A percentile compares a stretch with the other conserved stretches of the same genome.
Conservation (phyloP, 2,888 invertebrate genomes). For the Limnephilus rhombicus region DNA sequence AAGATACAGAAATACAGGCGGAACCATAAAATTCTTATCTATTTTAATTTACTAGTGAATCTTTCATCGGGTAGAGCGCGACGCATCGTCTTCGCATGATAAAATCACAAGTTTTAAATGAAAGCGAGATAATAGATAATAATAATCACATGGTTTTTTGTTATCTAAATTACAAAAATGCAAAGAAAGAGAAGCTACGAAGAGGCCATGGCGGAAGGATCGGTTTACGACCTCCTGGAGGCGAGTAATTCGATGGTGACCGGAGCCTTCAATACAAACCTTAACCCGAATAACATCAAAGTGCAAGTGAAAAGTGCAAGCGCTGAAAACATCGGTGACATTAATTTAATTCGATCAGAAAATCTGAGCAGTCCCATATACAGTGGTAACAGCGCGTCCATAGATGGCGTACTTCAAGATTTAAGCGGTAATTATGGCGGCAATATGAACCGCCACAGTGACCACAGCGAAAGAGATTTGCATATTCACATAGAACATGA, state of each 20-base stretch:
- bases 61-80: background rate
- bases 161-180: slow-evolving; percentile 51
- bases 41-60: slow-evolving; percentile 41
- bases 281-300: background rate
- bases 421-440: background rate
- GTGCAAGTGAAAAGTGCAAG: background rate
- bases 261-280: slow-evolving; percentile 17
- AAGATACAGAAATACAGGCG: slow-evolving; percentile 49
- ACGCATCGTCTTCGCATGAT: slow-evolving; percentile 6
- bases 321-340: background rate
- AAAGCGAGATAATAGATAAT: slow-evolving; percentile 34
- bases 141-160: slow-evolving; percentile 26
- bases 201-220: slow-evolving; percentile 62
- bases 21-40: slow-evolving; percentile 43
- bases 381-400: background rate
- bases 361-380: background rate
- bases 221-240: slow-evolving; percentile 41
- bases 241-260: background rate
- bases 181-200: slow-evolving; percentile 64
- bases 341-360: background rate
- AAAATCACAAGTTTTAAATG: slow-evolving; percentile 34
- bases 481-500: slow-evolving; percentile 18
- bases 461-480: background rate
- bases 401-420: slow-evolving; percentile 34
- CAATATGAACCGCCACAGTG: background rate